Base-by-base conservation (phyloP, 2,888 invertebrate genomes). In the Cerceris rybyensis region DNA sequence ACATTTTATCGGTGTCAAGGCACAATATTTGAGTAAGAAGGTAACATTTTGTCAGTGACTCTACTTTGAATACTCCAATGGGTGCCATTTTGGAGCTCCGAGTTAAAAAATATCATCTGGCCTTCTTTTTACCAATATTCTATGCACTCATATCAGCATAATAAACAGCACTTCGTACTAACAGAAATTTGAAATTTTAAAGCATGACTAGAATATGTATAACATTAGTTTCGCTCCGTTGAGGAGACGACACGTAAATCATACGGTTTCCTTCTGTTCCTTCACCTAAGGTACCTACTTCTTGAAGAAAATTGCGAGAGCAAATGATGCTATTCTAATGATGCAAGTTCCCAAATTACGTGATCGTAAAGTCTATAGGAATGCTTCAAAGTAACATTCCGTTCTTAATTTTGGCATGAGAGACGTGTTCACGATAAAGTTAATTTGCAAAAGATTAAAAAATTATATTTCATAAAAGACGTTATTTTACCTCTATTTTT, bases 61-160 rank as follows among this genome's bases (percentile, higher is more conserved):
- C 57, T 46, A 58, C 78, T 67, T 77, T 68, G 77, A 46, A 52
- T 63, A 67, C 83, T 85, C 76, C 71, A 79, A 82, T 77, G 77
- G 76, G 70, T 66, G 75, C 79, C 80, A 73, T 83, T 85, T 75
- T 79, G 76, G 71, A 65, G 70, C 73, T 68, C 83, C 68, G 75
- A 63, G 69, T 71, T 70, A 79, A 81, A 81, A 84, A 81, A 84
- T 83, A 85, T 84, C 70, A 73, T 43, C 63, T 70, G 58, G 73
- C 77, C 59, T 50, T 71, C 54, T 64, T 49, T 16, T 41, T 28
- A 55, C 67, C 71, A 77, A 78, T 71, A 67, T 77, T 77, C 70
- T 54, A 50, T 16, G 50, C 6, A 5, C 28, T 28, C 28, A 28
- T 28, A 28, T 28, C 28, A 28, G 75, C 60, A 42, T 28, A 28